Evolutionary conservation across 1,140 invertebrate species (phyloP), one percentile per base, ranked within the genome.

Genomic region (Drosophila ogumai): DNA sequence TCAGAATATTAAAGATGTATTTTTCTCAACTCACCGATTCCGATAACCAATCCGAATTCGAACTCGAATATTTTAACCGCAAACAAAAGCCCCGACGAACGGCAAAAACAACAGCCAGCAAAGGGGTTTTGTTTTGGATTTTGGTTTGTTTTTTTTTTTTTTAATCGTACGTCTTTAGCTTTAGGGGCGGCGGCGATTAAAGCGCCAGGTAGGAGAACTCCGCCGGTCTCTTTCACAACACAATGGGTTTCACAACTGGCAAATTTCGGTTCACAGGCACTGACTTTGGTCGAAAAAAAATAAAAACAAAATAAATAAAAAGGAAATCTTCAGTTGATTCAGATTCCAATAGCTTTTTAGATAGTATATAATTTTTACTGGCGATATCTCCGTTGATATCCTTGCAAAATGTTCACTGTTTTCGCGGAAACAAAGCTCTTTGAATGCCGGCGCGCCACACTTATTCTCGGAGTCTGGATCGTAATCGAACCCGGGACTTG

Each of bases 181-280:
- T 61, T 36, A 61, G 66, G 46, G 66, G 52, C 52, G 34, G 66
- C 61, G 46, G 61, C 63, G 61, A 76, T 36, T 46, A 66, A 81
- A 77, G 68, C 78, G 75, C 75, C 82, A 86, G 84, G 82, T 86
- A 87, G 69, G 54, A 73, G 67, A 72, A 73, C 55, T 46, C 52
- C 58, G 36, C 43, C 49, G 58, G 49, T 65, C 64, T 60, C 60
- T 54, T 80, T 59, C 52, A 55, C 52, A 55, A 55, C 52, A 55
- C 52, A 55, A 55, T 55, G 36, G 34, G 19, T 55, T 55, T 38
- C 34, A 55, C 52, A 55, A 55, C 52, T 38, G 34, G 34, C 52
- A 34, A 38, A 55, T 38, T 54, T 55, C 52, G 34, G 52, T 55
- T 55, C 34, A 38, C 52, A 38, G 52, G 52, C 52, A 55, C 52